Evolutionary conservation across 2,888 invertebrate genomes (phyloP), one percentile per base, ranked within the genome.

Genomic region (Dioctria rufipes): DNA sequence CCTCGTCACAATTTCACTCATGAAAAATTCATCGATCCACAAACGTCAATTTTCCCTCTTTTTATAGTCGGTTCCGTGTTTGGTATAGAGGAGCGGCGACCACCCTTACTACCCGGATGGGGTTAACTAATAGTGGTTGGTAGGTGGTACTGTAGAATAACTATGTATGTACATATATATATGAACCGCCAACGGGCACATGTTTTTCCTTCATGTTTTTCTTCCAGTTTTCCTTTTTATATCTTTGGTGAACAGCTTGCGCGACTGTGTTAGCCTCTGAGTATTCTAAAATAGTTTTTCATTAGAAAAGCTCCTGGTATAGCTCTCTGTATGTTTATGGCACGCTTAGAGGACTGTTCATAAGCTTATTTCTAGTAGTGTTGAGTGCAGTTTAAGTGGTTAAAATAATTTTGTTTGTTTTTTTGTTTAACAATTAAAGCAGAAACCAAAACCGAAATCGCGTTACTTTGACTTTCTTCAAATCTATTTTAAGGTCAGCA

Each of bases 21-120:
- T 84, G 77, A 84, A 84, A 84, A 83, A 84, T 84, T 83, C 83
- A 84, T 83, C 82, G 83, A 84, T 83, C 81, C 82, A 65, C 80
- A 83, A 82, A 63, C 73, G 82, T 82, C 80, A 82, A 83, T 82
- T 77, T 77, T 77, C 63, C 63, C 40, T 51, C 77, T 77, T 73
- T 77, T 77, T 77, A 77, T 82, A 66, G 78, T 46, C 73, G 77
- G 75, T 78, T 78, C 65, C 71, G 77, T 77, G 80, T 66, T 73
- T 80, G 77, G 77, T 80, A 66, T 54, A 81, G 54, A 54, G 42
- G 54, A 54, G 42, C 43, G 58, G 4, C n/a, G 43, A 11, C 63
- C 49, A 63, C 63, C 77, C 77, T 5, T 25, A 25, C 25, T 25
- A 25, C 39, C 49, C 49, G 39, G 77, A 43, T 49, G 49, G 63